phyloP scores from a whole-genome alignment of 1,140 invertebrate genomes.

The Zophobas atratus region DNA sequence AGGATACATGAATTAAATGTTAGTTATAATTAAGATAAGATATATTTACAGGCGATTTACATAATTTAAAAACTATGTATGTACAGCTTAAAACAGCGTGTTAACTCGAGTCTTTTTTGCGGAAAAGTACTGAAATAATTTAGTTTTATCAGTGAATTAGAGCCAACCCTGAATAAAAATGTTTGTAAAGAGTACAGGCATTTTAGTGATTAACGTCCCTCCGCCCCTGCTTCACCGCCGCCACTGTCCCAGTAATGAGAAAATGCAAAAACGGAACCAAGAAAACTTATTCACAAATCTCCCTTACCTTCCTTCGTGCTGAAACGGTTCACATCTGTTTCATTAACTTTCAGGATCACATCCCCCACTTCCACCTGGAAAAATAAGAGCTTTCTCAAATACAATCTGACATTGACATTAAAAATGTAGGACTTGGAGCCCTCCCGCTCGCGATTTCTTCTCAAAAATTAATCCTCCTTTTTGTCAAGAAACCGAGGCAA shows the following conservation, averaged over 20 bases:
- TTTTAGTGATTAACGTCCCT: too few relatives aligned
- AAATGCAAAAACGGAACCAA: neutral
- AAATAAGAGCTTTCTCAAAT: conserved; percentile 42
- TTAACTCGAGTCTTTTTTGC: too few relatives aligned
- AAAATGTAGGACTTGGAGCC: neutral
- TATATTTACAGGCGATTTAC: too few relatives aligned
- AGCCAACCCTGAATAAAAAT: neutral
- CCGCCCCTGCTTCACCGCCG: too few relatives aligned
- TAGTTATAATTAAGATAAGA: too few relatives aligned
- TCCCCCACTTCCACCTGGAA: conserved; percentile 93
- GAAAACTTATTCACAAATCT: neutral
- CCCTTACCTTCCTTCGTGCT: conserved; percentile 90
- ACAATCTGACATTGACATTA: neutral
- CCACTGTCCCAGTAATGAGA: neutral
- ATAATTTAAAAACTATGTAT: too few relatives aligned
- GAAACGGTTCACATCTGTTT: conserved; percentile 90
- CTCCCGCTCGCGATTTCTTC: neutral
- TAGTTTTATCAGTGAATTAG: neutral
- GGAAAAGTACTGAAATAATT: neutral
- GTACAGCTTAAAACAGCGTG: too few relatives aligned
- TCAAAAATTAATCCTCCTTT: neutral
- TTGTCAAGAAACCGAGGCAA: too few relatives aligned
- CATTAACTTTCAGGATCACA: conserved; percentile 93
- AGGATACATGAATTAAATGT: too few relatives aligned
- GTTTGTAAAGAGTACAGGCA: neutral